Base-by-base conservation (phyloP, 2,888 invertebrate species). In the Caenorhabditis sinica region DNA sequence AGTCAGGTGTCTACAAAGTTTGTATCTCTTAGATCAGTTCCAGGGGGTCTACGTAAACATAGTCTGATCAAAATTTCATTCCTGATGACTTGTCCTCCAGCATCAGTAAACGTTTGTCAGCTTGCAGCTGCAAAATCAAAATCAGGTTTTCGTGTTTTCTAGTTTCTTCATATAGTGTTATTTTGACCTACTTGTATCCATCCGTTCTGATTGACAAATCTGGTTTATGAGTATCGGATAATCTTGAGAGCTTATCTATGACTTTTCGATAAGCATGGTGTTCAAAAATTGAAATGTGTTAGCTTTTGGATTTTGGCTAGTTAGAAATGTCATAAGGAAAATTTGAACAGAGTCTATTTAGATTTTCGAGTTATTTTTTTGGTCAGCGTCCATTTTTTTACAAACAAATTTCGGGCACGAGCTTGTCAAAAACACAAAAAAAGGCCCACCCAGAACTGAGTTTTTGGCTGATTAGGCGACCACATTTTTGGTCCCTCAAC, bases 121-220 rank as follows among this genome's bases (percentile, higher is more conserved):
- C 8, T 28, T 68, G 68, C 68, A 68, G 51, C 51, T 68, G 68
- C 36, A 51, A 15, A 17, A 2, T 5, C 13, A 23, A 33, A 51
- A 23, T 68, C 51, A 68, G 33, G 36, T 53, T 68, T 33, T 68
- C 66, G 66, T 68, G 66, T 51, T 68, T 68, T 68, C 66, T 68
- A 68, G 66, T 68, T 68, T 68, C 28, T 30, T 30, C 30, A 33
- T 68, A n/a, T 36, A 30, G n/a, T 68, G 66, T 68, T 68, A 51
- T 30, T 68, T 45, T 65, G 65, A 65, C 65, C 65, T 43, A 28
- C 33, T 33, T 11, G 25, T 2, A 5, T 53, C 4, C 25, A 53
- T 53, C 13, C 13, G 53, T 28, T 25, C 25, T 11, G 11, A 25
- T 13, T 8, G 53, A 4, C 2, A 43, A 43, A 23, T 20, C 51